Evolutionary conservation across 2,888 invertebrate species (phyloP).

Genomic region (Lacanobia oleracea): DNA sequence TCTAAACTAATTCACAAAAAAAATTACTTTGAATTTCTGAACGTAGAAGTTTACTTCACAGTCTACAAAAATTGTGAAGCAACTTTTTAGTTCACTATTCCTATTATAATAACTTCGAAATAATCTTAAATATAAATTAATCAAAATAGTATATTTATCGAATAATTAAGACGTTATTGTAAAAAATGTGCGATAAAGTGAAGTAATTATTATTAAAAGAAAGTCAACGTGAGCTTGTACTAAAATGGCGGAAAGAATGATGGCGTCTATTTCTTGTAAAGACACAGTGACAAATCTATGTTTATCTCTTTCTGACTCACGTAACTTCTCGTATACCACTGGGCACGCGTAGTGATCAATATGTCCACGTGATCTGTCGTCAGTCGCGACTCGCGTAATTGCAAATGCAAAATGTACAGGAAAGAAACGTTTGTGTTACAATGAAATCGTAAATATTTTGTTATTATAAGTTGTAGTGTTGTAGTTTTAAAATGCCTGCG

Average conservation of each 20-base stretch:
- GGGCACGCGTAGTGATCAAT: conserved; percentile 87
- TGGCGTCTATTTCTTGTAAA: conserved; percentile 83
- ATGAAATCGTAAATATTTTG: conserved; percentile 85
- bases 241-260: conserved; percentile 88
- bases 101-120: background rate
- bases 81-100: background rate
- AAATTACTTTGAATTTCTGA: conserved; percentile 38
- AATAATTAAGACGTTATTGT: background rate
- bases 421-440: conserved; percentile 84
- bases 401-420: conserved; percentile 88
- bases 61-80: conserved; percentile 1
- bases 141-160: background rate
- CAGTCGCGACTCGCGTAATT: conserved; percentile 86
- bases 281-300: conserved; percentile 62
- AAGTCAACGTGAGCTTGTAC: conserved; percentile 51
- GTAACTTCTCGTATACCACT: conserved; percentile 65
- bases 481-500: conserved; percentile 92
- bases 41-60: conserved; percentile 53
- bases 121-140: background rate
- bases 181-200: background rate
- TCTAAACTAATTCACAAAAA: conserved; percentile 18
- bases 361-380: conserved; percentile 89
- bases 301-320: conserved; percentile 78
- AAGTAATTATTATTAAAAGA: conserved; percentile 28
- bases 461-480: conserved; percentile 83